phyloP scores from a whole-genome alignment of 2,888 invertebrate genomes.

The Caenorhabditis panamensis region DNA sequence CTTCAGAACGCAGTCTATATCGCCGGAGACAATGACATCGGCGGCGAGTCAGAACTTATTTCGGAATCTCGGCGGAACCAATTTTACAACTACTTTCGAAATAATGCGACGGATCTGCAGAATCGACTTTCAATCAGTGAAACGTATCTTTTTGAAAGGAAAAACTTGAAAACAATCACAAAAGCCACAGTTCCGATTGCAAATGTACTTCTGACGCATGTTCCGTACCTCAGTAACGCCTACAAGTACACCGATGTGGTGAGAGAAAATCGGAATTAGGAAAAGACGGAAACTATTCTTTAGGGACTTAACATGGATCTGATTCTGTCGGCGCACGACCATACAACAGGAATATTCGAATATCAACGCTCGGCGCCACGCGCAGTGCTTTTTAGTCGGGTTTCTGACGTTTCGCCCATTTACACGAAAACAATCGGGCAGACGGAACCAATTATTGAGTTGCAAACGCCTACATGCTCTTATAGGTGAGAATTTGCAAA shows the following conservation, averaged over 20 bases:
- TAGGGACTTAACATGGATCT: constrained; percentile 71
- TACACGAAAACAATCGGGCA: constrained; percentile 55
- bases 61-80: constrained; percentile 85
- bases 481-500: constrained; percentile 59
- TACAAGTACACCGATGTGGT: constrained; percentile 54
- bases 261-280: not conserved
- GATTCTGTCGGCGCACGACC: constrained; percentile 83
- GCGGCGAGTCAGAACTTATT: constrained; percentile 87
- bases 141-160: constrained; percentile 38
- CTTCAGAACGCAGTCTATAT: constrained; percentile 86
- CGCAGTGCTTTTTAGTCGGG: constrained; percentile 34
- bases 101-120: constrained; percentile 42
- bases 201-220: constrained; percentile 55
- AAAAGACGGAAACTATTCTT: not conserved
- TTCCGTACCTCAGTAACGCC: constrained; percentile 40
- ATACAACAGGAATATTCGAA: constrained; percentile 75
- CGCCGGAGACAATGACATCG: constrained; percentile 97
- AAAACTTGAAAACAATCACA: constrained; percentile 27
- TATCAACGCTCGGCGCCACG: constrained; percentile 40
- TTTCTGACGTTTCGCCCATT: constrained; percentile 39
- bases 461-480: constrained; percentile 70
- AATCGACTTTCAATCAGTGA: constrained; percentile 31
- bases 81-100: constrained; percentile 48
- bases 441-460: constrained; percentile 57
- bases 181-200: constrained; percentile 27